Percentiles rank a stretch among this genome's conserved stretches.
Conservation (phyloP, 92 coral and sea anemone genomes). For the Montipora capitata region DNA sequence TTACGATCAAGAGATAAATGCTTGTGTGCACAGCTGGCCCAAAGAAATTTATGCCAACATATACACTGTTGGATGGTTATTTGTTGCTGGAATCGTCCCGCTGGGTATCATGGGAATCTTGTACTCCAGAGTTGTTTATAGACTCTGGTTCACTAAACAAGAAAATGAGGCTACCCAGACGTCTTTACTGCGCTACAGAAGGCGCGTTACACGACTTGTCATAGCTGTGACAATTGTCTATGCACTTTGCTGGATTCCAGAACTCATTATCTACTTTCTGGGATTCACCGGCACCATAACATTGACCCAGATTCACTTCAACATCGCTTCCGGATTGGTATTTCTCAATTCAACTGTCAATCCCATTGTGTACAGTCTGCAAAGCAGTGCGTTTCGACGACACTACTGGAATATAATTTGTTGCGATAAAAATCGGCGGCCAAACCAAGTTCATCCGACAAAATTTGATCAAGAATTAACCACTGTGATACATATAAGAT, state of each 20-base stretch:
- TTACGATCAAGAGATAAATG: background rate
- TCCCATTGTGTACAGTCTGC: conserved; percentile 38
- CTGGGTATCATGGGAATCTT: conserved; percentile 38
- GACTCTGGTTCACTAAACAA: conserved; percentile 39
- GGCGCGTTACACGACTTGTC: conserved; percentile 54
- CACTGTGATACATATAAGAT: background rate
- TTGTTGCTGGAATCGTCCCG: conserved; percentile 30
- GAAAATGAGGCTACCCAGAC: conserved; percentile 53
- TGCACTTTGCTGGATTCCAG: conserved; percentile 59
- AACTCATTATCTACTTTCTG: conserved; percentile 42
- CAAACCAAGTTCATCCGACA: background rate
- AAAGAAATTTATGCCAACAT: conserved; percentile 30
- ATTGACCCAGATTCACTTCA: conserved; percentile 15
- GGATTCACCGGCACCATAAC: conserved; percentile 40
- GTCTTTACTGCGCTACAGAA: conserved; percentile 49
- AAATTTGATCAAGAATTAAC: background rate
- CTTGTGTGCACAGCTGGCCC: conserved; percentile 31
- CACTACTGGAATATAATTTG: conserved; percentile 35
- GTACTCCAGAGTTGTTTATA: conserved; percentile 34
- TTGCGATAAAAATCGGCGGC: background rate
- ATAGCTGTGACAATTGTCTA: conserved; percentile 51
- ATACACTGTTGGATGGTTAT: conserved; percentile 45
- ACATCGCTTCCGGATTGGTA: conserved; percentile 37
- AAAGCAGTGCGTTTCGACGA: conserved; percentile 33
- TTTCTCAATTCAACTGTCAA: conserved; percentile 44